Evolutionary conservation across 2,888 invertebrate genomes (phyloP), one percentile per base, ranked within the genome.

Genomic region (Hypercompe scribonia): DNA sequence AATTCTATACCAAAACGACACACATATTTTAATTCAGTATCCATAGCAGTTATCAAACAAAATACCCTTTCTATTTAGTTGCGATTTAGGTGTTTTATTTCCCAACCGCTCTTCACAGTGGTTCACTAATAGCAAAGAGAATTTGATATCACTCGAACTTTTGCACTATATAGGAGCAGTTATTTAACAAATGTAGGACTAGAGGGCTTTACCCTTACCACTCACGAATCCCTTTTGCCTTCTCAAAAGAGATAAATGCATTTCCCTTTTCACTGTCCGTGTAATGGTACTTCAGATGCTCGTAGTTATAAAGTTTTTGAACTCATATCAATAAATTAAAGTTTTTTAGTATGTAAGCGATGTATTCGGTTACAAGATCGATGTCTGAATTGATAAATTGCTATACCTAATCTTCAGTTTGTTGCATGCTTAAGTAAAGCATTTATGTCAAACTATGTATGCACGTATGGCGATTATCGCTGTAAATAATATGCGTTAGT

Each of bases 221-320:
- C 50, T 64, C 21, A 50, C 24, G 39, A 72, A 39, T 63, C 65
- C 65, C 64, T 28, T 21, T 65, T 33, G 65, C 65, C 73, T 61
- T 65, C 39, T 65, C 69, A 65, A 69, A 69, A 73, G 69, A 73
- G 65, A 73, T 69, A 61, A 69, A 73, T 73, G 68, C 72, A 68
- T 69, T 65, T 69, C 58, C 68, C 65, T 42, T 58, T 69, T 73
- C 65, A 73, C 58, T 58, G 54, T 54, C 28, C 69, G 68, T 65
- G 65, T 69, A 69, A 69, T 58, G 65, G 54, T 42, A 34, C 69
- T 69, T 42, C 33, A 58, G 69, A 31, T 65, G n/a, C 39, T 28
- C 21, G n/a, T 46, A 73, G 73, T 69, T 65, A 65, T 28, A 46
- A 73, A 61, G 28, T 46, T 58, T 61, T 31, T 73, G 61, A 72